phyloP scores from a whole-genome alignment of 2,113 vertebrate species.

The Eurypyga helias region DNA sequence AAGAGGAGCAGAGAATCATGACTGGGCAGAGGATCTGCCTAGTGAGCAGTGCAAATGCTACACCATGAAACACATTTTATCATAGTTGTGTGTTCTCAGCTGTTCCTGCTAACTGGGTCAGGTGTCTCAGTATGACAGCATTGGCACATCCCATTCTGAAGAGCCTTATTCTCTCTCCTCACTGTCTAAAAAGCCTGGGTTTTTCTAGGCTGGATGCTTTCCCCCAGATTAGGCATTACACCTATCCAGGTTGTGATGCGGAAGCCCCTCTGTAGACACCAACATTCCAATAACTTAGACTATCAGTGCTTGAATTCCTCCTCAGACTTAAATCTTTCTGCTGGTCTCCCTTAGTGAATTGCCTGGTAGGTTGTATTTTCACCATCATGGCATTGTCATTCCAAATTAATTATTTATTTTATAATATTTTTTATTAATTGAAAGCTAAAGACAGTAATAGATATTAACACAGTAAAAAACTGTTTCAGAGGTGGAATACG shows the following conservation, averaged over 20 bases:
- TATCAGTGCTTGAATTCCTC: neutral
- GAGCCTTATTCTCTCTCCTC: neutral
- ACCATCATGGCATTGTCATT: fast-evolving
- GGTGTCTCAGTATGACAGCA: neutral
- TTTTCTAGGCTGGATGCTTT: neutral
- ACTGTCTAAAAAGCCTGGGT: neutral
- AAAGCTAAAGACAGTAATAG: neutral
- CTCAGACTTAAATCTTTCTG: neutral
- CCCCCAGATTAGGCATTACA: neutral
- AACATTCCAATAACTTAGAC: neutral
- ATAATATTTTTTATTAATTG: neutral
- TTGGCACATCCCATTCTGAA: neutral
- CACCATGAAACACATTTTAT: fast-evolving
- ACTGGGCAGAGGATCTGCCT: neutral
- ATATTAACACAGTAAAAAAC: neutral
- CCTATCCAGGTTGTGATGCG: neutral
- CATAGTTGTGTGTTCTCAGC: neutral
- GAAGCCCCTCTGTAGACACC: neutral
- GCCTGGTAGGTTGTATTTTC: neutral
- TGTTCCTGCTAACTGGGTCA: neutral
- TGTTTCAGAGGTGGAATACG: neutral
- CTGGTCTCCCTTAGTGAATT: neutral
- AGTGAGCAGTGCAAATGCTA: neutral
- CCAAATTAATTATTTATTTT: neutral
- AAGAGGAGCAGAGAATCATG: neutral